phyloP scores from a whole-genome alignment of 2,113 vertebrate species.

The Haemorhous mexicanus region DNA sequence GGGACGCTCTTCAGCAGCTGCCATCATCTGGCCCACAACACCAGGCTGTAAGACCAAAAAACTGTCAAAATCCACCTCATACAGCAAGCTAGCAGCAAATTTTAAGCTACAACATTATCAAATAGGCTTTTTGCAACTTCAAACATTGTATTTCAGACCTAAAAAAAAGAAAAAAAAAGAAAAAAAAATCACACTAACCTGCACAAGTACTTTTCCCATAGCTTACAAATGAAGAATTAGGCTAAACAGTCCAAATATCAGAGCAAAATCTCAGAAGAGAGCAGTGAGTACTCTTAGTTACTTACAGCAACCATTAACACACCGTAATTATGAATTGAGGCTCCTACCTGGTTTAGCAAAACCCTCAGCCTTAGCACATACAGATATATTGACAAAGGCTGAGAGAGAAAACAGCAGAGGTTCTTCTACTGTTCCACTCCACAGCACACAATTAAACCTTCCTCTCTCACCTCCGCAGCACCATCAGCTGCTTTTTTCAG shows the following conservation, averaged over 20 bases:
- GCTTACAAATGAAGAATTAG: background rate
- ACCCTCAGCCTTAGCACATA: background rate
- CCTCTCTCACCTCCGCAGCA: constrained; percentile 84
- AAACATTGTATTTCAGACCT: background rate
- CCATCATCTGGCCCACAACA: constrained; percentile 91
- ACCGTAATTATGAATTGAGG: background rate
- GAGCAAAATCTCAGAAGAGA: background rate
- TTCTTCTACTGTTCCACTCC: background rate
- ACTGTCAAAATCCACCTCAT: background rate
- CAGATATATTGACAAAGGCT: background rate
- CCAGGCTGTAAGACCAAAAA: constrained; percentile 79
- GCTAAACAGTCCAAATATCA: background rate
- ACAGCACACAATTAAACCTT: background rate
- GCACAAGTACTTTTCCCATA: background rate
- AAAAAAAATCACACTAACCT: background rate
- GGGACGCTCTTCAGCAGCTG: constrained; percentile 91
- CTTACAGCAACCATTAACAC: background rate
- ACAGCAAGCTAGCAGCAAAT: background rate
- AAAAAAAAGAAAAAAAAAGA: background rate
- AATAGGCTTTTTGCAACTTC: background rate
- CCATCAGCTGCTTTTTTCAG: constrained; percentile 96
- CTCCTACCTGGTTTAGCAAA: background rate
- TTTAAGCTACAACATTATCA: background rate
- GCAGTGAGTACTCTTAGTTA: background rate
- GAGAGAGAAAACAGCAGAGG: background rate